phyloP scores from a whole-genome alignment of 1,140 invertebrate species.

The Eueides isabella region DNA sequence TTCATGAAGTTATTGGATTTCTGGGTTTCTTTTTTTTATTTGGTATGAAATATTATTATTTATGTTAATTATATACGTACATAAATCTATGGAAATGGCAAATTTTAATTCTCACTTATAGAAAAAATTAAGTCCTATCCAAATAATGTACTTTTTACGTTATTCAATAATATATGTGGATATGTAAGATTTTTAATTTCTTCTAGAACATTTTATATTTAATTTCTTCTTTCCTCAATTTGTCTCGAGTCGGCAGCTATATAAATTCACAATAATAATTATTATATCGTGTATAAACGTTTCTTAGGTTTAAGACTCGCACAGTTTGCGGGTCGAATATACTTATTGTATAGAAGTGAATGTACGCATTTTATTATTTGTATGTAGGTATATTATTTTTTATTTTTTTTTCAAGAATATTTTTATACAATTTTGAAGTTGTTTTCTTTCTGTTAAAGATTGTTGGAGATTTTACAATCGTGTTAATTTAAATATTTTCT shows the following conservation, averaged over 20 bases:
- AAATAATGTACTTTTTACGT: too few species aligned
- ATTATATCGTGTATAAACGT: background rate
- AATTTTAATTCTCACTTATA: too few species aligned
- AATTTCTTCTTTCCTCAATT: too few species aligned
- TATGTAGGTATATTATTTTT: too few species aligned
- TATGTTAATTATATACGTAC: too few species aligned
- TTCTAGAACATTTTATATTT: too few species aligned
- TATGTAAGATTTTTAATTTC: background rate
- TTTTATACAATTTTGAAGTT: background rate
- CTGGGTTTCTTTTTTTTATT: background rate
- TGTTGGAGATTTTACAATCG: too few species aligned
- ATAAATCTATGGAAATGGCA: too few species aligned
- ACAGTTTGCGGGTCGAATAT: background rate
- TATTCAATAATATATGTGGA: background rate
- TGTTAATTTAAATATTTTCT: too few species aligned
- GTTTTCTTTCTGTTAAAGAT: too few species aligned
- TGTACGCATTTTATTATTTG: background rate
- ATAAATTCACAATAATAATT: background rate
- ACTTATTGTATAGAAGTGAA: background rate
- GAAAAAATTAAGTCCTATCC: too few species aligned
- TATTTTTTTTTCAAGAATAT: background rate
- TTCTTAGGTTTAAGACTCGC: background rate
- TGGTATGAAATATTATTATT: background rate
- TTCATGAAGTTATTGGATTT: constrained; percentile 17
- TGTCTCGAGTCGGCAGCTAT: background rate